A percentile compares a stretch with the other conserved stretches of the same genome.
phyloP scores from a whole-genome alignment of 2,888 invertebrate species.

The Coecobrya sp. region DNA sequence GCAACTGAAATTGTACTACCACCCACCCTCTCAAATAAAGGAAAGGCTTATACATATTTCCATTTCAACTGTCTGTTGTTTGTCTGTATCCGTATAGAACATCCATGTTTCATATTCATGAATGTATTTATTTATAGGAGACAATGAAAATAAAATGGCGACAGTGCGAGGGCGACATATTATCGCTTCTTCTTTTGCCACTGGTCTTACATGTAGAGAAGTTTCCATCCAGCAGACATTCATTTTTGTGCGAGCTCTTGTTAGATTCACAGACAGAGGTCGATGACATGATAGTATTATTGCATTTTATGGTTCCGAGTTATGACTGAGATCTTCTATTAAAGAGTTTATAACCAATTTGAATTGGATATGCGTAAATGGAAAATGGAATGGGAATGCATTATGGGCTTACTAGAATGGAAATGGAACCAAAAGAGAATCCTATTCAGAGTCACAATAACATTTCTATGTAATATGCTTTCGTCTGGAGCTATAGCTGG shows the following conservation, averaged over 20 bases:
- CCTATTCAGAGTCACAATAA: too few relatives aligned
- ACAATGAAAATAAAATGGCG: background rate
- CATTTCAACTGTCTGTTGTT: background rate
- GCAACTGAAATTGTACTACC: background rate
- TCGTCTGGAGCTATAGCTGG: background rate
- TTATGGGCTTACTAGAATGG: too few relatives aligned
- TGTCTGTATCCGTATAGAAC: background rate
- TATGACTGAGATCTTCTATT: slow-evolving; percentile 33
- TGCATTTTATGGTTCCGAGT: slow-evolving; percentile 61
- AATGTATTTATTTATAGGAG: slow-evolving; percentile 7
- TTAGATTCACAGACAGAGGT: slow-evolving; percentile 34
- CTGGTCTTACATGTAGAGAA: too few relatives aligned
- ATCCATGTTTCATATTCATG: background rate
- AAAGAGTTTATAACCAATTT: slow-evolving; percentile 56
- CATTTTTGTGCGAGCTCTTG: too few relatives aligned
- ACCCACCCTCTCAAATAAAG: background rate
- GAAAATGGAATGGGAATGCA: background rate
- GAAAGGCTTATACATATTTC: background rate
- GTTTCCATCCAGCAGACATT: too few relatives aligned
- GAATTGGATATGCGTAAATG: slow-evolving; percentile 53
- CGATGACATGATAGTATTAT: slow-evolving; percentile 65
- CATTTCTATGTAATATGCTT: background rate
- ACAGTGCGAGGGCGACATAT: background rate
- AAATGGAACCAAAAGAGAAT: too few relatives aligned
- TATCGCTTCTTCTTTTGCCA: too few relatives aligned